Percentiles rank a stretch among this genome's conserved stretches.
phyloP scores from a whole-genome alignment of 2,888 invertebrate species.

The Dysmachus trigonus region DNA sequence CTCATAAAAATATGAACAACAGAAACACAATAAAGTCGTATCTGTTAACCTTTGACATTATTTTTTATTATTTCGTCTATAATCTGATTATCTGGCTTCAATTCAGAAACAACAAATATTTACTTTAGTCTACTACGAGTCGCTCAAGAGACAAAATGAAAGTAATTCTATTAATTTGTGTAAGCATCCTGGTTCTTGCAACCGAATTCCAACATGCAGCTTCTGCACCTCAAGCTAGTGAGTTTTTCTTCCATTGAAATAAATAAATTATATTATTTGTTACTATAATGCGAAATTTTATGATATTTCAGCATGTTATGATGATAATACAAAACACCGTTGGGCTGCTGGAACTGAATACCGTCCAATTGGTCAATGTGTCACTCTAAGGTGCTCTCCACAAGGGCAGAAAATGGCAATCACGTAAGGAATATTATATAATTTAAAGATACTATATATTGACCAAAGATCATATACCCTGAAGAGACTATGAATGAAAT shows the following conservation, averaged over 20 bases:
- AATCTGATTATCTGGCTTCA: neutral
- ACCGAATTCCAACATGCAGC: neutral
- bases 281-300: neutral
- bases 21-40: neutral
- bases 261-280: neutral
- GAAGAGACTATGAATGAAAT: too few species aligned
- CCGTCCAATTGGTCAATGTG: conserved; percentile 52
- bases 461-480: too few species aligned
- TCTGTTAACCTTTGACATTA: neutral
- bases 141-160: neutral
- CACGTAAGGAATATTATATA: conserved; percentile 50
- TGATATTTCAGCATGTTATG: conserved; percentile 17
- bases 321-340: conserved; percentile 45
- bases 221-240: neutral
- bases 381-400: conserved; percentile 49
- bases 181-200: neutral
- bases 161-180: neutral
- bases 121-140: neutral
- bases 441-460: too few species aligned
- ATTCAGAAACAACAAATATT: neutral
- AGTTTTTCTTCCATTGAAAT: neutral
- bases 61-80: neutral
- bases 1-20: neutral
- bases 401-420: conserved; percentile 40
- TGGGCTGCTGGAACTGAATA: conserved; percentile 48